Evolutionary conservation across 2,888 invertebrate species (phyloP).

Genomic region (Sarcophaga subvicina): DNA sequence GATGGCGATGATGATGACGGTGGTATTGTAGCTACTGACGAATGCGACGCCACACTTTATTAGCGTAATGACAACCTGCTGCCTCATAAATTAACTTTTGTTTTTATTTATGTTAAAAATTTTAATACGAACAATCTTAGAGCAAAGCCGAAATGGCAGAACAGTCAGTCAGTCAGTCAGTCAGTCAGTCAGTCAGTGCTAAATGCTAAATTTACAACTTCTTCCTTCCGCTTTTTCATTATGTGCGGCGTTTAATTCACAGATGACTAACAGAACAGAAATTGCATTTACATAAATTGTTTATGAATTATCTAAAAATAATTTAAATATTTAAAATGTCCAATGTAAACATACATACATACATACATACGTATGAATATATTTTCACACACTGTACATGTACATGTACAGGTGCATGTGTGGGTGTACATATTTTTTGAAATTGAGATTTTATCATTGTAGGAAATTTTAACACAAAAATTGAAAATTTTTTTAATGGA

Average conservation of each 20-base stretch:
- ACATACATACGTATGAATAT: no score
- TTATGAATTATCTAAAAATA: slow-evolving; percentile 5
- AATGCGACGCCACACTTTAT: slow-evolving; percentile 57
- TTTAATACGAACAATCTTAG: slow-evolving; percentile 16
- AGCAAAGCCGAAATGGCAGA: neutral
- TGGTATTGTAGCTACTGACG: slow-evolving; percentile 23
- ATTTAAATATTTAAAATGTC: neutral
- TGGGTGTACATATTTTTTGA: no score
- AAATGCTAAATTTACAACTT: neutral
- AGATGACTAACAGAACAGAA: slow-evolving; percentile 8
- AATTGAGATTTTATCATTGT: no score
- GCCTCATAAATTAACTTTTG: slow-evolving; percentile 68
- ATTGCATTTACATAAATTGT: slow-evolving; percentile 53
- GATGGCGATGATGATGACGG: slow-evolving; percentile 8
- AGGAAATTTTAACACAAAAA: neutral
- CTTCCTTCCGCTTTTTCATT: neutral
- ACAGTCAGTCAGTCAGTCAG: slow-evolving; percentile 13
- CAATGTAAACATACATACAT: neutral
- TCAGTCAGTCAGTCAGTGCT: slow-evolving; percentile 15
- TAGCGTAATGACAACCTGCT: slow-evolving; percentile 69
- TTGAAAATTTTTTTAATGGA: slow-evolving; percentile 20
- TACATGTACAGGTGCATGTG: no score
- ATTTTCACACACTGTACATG: no score
- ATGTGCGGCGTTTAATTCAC: slow-evolving; percentile 24
- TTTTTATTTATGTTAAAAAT: slow-evolving; percentile 60